phyloP scores from a whole-genome alignment of 2,797 vertebrate genomes.

The Morelia viridis region DNA sequence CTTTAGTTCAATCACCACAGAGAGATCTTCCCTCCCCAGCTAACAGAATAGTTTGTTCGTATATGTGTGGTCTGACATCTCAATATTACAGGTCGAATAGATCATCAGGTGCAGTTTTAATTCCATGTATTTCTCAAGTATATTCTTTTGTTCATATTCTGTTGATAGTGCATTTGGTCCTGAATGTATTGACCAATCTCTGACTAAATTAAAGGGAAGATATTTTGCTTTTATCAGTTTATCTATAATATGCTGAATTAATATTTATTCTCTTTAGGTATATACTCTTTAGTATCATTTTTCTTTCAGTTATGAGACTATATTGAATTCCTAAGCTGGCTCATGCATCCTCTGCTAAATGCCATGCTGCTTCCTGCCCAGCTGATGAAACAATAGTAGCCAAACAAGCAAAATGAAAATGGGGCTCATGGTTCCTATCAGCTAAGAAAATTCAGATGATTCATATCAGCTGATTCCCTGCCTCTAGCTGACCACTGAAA shows the following conservation, averaged over 20 bases:
- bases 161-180: background rate
- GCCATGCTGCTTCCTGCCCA: background rate
- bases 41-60: background rate
- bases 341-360: background rate
- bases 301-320: background rate
- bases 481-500: background rate
- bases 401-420: background rate
- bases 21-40: background rate
- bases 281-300: background rate
- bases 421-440: background rate
- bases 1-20: background rate
- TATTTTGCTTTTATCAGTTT: background rate
- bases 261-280: no score
- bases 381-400: background rate
- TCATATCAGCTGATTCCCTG: background rate
- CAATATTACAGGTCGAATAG: background rate
- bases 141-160: background rate
- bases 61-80: background rate
- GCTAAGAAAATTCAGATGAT: background rate
- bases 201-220: background rate
- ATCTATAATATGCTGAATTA: background rate
- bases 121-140: background rate
- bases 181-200: background rate
- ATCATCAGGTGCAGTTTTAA: background rate
- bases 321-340: background rate